Evolutionary conservation across 2,888 invertebrate species (phyloP).

Genomic region (Agrochola litura): DNA sequence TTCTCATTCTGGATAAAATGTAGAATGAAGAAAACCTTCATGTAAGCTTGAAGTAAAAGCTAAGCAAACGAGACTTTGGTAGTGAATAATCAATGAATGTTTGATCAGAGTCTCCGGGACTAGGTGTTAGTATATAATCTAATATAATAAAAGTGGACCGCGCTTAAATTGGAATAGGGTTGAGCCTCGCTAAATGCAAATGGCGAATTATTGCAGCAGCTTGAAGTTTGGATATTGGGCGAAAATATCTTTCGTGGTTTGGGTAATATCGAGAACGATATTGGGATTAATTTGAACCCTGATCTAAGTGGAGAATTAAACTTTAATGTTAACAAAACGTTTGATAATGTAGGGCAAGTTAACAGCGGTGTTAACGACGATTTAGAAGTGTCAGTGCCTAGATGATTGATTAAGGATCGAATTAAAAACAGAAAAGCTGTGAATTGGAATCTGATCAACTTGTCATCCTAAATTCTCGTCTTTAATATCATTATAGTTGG

Average conservation of each 20-base stretch:
- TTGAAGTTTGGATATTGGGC: slow-evolving; percentile 35
- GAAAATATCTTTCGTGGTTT: slow-evolving; percentile 42
- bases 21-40: not conserved
- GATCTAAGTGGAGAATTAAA: slow-evolving; percentile 21
- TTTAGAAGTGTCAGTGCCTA: not conserved
- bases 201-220: slow-evolving; percentile 36
- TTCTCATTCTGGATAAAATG: slow-evolving; percentile 17
- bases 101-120: slow-evolving; percentile 47
- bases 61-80: slow-evolving; percentile 32
- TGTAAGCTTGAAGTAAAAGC: slow-evolving; percentile 30
- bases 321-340: slow-evolving; percentile 4
- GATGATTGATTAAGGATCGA: not conserved
- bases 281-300: slow-evolving; percentile 18
- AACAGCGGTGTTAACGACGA: not conserved
- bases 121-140: slow-evolving; percentile 55
- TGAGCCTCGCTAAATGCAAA: slow-evolving; percentile 46
- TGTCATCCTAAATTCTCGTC: not conserved
- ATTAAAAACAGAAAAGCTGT: not conserved
- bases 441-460: not conserved
- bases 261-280: slow-evolving; percentile 13
- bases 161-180: slow-evolving; percentile 53
- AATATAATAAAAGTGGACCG: slow-evolving; percentile 59
- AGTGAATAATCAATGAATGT: slow-evolving; percentile 62
- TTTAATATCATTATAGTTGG: not conserved
- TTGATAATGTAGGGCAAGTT: not conserved